phyloP scores from a whole-genome alignment of 1,140 invertebrate species.

The Drosophila nebulosa region DNA sequence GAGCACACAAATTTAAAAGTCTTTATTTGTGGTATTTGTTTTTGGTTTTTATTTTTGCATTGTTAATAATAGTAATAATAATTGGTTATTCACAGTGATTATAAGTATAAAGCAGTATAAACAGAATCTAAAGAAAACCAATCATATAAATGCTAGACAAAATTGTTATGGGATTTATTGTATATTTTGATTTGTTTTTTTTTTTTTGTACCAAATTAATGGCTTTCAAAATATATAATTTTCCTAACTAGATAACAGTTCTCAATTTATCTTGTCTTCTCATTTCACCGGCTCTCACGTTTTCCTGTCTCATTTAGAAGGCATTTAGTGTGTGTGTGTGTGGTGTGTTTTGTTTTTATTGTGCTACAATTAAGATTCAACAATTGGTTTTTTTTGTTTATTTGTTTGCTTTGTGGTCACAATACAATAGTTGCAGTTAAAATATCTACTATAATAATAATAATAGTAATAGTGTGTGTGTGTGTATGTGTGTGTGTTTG shows the following conservation, averaged over 20 bases:
- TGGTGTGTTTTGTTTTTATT: conserved; percentile 3
- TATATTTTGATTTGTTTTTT: too few species aligned
- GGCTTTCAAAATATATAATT: not conserved
- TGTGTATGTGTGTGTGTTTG: conserved; percentile 5
- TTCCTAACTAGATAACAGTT: not conserved
- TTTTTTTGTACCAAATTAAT: too few species aligned
- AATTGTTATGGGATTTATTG: not conserved
- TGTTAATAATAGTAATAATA: not conserved
- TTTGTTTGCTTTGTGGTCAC: conserved; percentile 42
- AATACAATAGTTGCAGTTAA: conserved; percentile 40
- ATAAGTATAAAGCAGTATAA: not conserved
- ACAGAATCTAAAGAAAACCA: not conserved
- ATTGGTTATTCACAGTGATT: not conserved
- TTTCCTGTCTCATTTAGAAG: conserved; percentile 32
- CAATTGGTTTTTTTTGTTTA: conserved; percentile 54
- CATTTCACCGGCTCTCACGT: not conserved
- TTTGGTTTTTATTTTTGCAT: not conserved
- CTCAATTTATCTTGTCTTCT: not conserved
- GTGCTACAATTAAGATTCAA: conserved; percentile 50
- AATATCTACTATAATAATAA: conserved; percentile 31
- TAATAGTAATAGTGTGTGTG: not conserved
- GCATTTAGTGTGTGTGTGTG: conserved; percentile 25
- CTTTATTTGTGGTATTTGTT: not conserved
- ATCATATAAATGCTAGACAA: too few species aligned
- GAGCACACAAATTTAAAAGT: not conserved